phyloP scores from a whole-genome alignment of 1,140 invertebrate genomes.

The Eumeta japonica region DNA sequence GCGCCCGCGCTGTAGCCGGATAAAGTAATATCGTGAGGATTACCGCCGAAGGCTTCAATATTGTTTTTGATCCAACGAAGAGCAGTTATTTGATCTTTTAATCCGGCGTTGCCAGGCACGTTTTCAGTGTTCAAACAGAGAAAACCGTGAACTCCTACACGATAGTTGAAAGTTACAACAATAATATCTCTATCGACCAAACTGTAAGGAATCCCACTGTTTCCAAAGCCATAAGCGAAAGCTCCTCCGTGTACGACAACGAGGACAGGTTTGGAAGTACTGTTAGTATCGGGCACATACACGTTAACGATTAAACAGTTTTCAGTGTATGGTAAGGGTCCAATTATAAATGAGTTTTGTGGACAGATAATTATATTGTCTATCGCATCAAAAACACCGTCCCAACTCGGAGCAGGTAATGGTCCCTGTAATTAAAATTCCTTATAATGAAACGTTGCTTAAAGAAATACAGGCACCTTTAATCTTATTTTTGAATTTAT shows the following conservation, averaged over 20 bases:
- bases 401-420: constrained; percentile 10
- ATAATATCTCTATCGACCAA: constrained; percentile 59
- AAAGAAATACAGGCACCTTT: too few relatives aligned
- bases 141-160: constrained; percentile 59
- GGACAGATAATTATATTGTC: constrained; percentile 18
- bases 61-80: constrained; percentile 65
- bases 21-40: constrained; percentile 61
- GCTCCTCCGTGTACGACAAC: constrained; percentile 76
- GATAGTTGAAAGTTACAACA: too few relatives aligned
- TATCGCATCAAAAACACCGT: constrained; percentile 14
- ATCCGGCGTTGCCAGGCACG: constrained; percentile 68
- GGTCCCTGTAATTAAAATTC: constrained; percentile 17
- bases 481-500: too few relatives aligned
- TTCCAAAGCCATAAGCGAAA: constrained; percentile 63
- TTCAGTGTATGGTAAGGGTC: constrained; percentile 16
- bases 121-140: too few relatives aligned
- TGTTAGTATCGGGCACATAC: constrained; percentile 23
- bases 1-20: constrained; percentile 63
- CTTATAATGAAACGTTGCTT: too few relatives aligned
- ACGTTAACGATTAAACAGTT: constrained; percentile 36
- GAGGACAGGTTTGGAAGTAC: constrained; percentile 43
- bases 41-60: constrained; percentile 66
- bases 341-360: constrained; percentile 13
- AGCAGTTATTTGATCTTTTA: constrained; percentile 66
- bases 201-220: constrained; percentile 52